phyloP scores from a whole-genome alignment of 2,113 vertebrate genomes.

The Ctenodactylus gundi region DNA sequence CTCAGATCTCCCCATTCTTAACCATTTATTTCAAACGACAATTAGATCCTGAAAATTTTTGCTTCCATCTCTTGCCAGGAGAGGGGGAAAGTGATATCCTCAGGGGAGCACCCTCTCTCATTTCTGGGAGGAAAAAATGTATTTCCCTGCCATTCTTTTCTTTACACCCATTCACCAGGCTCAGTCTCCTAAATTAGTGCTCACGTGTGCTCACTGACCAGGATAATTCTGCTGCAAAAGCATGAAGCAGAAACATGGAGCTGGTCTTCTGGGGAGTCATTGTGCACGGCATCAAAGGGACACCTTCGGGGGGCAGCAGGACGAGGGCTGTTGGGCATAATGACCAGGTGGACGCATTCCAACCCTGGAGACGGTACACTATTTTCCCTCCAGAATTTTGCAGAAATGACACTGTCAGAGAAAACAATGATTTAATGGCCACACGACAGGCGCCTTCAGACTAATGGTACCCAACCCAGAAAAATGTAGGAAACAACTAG shows the following conservation, averaged over 20 bases:
- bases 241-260: neutral
- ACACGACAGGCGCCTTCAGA: slow-evolving; percentile 66
- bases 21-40: slow-evolving; percentile 7
- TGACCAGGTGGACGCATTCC: neutral
- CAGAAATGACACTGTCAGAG: slow-evolving; percentile 61
- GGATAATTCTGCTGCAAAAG: neutral
- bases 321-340: neutral
- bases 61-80: slow-evolving; percentile 29
- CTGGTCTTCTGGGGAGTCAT: neutral
- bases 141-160: neutral
- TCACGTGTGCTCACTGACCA: neutral
- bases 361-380: neutral
- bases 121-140: neutral
- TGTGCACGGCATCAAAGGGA: neutral
- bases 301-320: neutral
- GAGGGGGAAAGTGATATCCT: neutral
- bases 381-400: slow-evolving; percentile 60
- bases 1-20: slow-evolving; percentile 21
- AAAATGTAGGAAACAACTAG: slow-evolving; percentile 58
- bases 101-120: neutral
- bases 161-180: slow-evolving; percentile 3
- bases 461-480: slow-evolving; percentile 73
- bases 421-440: slow-evolving; percentile 73
- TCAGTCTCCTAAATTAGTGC: neutral
- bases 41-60: slow-evolving; percentile 40